Conservation (phyloP, 2,888 invertebrate species). For the Hydrotaea cyrtoneurina region DNA sequence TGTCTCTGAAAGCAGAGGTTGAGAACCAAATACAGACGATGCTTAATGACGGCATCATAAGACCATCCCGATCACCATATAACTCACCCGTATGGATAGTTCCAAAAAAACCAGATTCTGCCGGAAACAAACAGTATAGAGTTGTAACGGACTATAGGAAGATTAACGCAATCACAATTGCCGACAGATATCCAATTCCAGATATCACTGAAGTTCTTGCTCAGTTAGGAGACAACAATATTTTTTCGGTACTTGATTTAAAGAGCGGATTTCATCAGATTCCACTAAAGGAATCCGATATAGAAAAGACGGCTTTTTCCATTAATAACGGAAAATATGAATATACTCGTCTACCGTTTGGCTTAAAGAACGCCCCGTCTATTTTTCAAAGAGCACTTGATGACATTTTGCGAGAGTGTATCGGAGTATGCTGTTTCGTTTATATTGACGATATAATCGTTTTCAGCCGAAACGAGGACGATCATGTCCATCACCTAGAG, state of each 20-base stretch:
- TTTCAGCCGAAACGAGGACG: background rate
- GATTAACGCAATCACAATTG: background rate
- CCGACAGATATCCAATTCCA: background rate
- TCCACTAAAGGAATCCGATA: background rate
- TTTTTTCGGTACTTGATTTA: background rate
- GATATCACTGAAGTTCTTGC: background rate
- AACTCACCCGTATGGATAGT: slow-evolving; percentile 3
- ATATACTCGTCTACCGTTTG: slow-evolving; percentile 27
- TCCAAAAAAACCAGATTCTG: slow-evolving; percentile 31
- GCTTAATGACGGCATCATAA: slow-evolving; percentile 8
- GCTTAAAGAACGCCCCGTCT: slow-evolving; percentile 5
- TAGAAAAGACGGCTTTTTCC: slow-evolving; percentile 34
- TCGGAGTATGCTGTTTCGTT: background rate
- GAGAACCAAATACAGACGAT: background rate
- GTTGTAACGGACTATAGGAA: background rate
- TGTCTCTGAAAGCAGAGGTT: background rate
- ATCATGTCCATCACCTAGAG: background rate
- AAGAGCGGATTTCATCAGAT: slow-evolving; percentile 41
- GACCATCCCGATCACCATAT: slow-evolving; percentile 31
- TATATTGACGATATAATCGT: slow-evolving; percentile 10
- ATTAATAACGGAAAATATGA: slow-evolving; percentile 33
- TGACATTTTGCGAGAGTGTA: background rate
- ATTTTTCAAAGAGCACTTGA: background rate
- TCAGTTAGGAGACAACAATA: background rate
- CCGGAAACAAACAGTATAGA: background rate